A percentile compares a stretch with the other conserved stretches of the same genome.
phyloP scores from a whole-genome alignment of 2,888 invertebrate genomes.

The Apodemia mormo region DNA sequence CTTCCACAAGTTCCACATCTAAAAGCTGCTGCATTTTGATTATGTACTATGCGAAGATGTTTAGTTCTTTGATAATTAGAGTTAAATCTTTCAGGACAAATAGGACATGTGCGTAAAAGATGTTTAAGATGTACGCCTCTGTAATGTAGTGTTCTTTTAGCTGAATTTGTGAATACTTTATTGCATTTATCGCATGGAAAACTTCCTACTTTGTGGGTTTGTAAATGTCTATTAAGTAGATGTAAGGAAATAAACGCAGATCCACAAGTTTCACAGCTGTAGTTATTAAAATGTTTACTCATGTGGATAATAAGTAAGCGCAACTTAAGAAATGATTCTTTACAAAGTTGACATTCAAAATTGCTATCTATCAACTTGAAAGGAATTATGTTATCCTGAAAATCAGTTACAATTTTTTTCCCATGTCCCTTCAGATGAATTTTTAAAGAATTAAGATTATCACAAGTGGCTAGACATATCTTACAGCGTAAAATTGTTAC shows the following conservation, averaged over 20 bases:
- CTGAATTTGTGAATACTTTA: slow-evolving; percentile 59
- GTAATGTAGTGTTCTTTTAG: slow-evolving; percentile 56
- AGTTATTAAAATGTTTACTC: slow-evolving; percentile 68
- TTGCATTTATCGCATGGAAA: slow-evolving; percentile 65
- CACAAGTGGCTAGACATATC: slow-evolving; percentile 48
- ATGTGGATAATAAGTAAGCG: slow-evolving; percentile 63
- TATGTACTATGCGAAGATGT: slow-evolving; percentile 61
- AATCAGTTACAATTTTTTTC: slow-evolving; percentile 48
- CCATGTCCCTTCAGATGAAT: slow-evolving; percentile 56
- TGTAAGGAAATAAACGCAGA: slow-evolving; percentile 55
- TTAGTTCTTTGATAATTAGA: slow-evolving; percentile 64
- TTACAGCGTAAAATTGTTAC: slow-evolving; percentile 56
- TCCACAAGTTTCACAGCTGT: slow-evolving; percentile 66
- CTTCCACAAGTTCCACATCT: slow-evolving; percentile 61
- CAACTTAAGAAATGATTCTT: slow-evolving; percentile 53
- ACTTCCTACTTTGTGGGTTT: slow-evolving; percentile 56
- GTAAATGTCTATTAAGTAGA: slow-evolving; percentile 54
- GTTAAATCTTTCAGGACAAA: slow-evolving; percentile 63
- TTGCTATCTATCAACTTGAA: slow-evolving; percentile 54
- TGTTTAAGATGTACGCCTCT: slow-evolving; percentile 62
- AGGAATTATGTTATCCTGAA: slow-evolving; percentile 62
- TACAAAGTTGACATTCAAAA: slow-evolving; percentile 62
- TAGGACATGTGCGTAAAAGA: slow-evolving; percentile 55
- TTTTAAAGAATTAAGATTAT: slow-evolving; percentile 50
- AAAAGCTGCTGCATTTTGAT: slow-evolving; percentile 50